A percentile compares a stretch with the other conserved stretches of the same genome.
Conservation (phyloP, 1,140 invertebrate genomes). For the Polyergus mexicanus region DNA sequence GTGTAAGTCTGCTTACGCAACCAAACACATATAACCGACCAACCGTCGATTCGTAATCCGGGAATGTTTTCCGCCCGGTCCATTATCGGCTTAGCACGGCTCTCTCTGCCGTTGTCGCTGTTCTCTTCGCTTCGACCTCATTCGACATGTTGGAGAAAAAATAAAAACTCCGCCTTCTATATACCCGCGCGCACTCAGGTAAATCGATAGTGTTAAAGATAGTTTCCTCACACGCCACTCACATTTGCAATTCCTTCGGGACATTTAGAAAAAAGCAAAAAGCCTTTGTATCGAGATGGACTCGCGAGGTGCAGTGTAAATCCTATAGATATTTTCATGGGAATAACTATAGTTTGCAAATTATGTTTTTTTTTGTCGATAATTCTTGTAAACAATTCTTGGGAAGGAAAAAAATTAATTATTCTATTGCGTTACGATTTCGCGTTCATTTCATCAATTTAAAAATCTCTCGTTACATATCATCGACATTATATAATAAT, state of each 20-base stretch:
- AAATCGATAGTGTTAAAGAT: constrained; percentile 60
- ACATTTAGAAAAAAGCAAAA: neutral
- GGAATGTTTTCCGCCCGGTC: constrained; percentile 72
- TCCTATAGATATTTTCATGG: neutral
- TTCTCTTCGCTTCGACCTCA: constrained; percentile 46
- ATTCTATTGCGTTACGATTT: neutral
- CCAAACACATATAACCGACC: constrained; percentile 57
- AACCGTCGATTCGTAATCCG: constrained; percentile 76
- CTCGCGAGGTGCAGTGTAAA: neutral
- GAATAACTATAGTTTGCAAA: constrained; percentile 14
- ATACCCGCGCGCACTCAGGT: neutral
- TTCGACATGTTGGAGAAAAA: constrained; percentile 30
- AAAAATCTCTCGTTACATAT: neutral
- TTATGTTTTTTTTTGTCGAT: neutral
- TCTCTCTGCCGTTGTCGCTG: neutral
- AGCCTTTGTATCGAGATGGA: neutral
- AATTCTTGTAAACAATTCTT: neutral
- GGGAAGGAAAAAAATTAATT: neutral
- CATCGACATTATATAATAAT: neutral
- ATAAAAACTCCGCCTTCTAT: constrained; percentile 9
- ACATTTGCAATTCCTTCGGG: constrained; percentile 26
- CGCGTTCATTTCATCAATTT: neutral
- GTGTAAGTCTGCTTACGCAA: constrained; percentile 77
- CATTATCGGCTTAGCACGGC: constrained; percentile 77
- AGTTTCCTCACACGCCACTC: constrained; percentile 41